These are phyloP conservation scores for Montifringilla adamsi DNA, from an alignment of 2,113 vertebrate species.

Conservation along the genomic window DNA sequence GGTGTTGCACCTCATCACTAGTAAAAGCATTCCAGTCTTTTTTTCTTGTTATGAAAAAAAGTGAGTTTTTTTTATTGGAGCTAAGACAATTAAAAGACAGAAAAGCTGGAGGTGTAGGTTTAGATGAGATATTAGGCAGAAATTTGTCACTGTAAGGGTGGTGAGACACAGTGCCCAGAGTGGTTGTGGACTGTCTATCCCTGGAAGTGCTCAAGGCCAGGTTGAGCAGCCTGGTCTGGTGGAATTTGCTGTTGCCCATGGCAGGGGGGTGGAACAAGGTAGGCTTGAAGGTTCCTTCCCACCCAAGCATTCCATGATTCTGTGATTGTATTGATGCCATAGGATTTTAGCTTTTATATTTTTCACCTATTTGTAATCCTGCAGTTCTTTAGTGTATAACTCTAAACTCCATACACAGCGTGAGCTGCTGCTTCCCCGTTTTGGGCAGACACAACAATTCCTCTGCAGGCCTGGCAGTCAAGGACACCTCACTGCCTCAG, in stretches of 20 bases:
- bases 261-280: fast-evolving
- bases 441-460: background rate
- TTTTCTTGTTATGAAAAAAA: background rate
- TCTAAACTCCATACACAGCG: fast-evolving
- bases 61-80: background rate
- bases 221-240: background rate
- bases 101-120: background rate
- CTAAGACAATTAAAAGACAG: background rate
- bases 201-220: background rate
- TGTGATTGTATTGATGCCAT: background rate
- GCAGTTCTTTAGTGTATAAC: fast-evolving
- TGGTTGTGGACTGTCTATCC: background rate
- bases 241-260: background rate
- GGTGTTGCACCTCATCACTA: background rate
- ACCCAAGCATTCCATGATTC: no score
- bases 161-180: background rate
- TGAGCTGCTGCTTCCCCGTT: background rate
- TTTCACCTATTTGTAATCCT: fast-evolving
- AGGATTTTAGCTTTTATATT: background rate
- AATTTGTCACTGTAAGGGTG: background rate
- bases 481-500: background rate
- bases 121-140: background rate
- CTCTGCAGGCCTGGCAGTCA: background rate
- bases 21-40: background rate
- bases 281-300: background rate